A percentile compares a stretch with the other conserved stretches of the same genome.
Conservation (phyloP, 2,113 vertebrate species). For the Monopterus albus region DNA sequence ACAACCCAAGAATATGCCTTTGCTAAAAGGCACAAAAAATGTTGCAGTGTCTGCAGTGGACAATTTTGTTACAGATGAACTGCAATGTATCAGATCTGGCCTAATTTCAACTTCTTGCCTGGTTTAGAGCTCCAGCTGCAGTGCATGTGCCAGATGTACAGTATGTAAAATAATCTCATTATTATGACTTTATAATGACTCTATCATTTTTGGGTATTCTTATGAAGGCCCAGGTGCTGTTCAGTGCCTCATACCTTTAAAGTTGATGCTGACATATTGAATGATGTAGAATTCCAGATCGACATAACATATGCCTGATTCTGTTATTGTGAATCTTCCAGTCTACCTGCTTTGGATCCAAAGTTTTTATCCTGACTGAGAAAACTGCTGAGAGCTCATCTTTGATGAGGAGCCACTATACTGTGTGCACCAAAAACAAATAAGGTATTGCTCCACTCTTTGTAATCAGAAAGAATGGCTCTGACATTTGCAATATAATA, state of each 20-base stretch:
- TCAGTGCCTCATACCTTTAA: no score
- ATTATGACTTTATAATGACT: no score
- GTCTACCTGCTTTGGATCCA: no score
- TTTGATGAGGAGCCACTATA: not conserved
- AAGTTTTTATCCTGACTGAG: no score
- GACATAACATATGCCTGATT: not conserved
- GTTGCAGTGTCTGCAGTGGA: not conserved
- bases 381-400: no score
- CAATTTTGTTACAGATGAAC: not conserved
- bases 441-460: not conserved
- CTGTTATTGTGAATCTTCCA: no score
- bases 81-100: no score
- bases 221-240: no score
- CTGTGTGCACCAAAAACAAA: not conserved
- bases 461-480: slow-evolving; percentile 16
- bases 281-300: not conserved
- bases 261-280: not conserved
- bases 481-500: slow-evolving; percentile 30
- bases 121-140: no score
- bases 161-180: no score
- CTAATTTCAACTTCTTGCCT: no score
- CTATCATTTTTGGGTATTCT: no score
- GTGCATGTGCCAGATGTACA: slow-evolving; percentile 23
- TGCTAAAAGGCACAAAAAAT: slow-evolving; percentile 3
- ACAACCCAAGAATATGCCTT: not conserved